phyloP scores from a whole-genome alignment of 2,113 vertebrate genomes.

The Thermophis baileyi region DNA sequence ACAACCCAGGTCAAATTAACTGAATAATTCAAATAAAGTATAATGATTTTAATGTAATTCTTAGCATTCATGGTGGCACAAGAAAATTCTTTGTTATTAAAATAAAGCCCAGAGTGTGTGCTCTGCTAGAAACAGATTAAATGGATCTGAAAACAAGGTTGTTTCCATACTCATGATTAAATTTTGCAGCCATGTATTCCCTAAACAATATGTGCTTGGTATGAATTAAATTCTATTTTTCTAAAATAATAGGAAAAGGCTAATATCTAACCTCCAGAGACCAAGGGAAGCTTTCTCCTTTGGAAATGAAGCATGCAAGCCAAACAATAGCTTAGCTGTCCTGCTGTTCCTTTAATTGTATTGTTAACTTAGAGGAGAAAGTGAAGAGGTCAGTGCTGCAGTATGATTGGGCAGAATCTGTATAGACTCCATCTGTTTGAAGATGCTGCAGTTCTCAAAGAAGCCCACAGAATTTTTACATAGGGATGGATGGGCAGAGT shows the following conservation, averaged over 20 bases:
- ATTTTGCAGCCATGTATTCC: conserved; percentile 13
- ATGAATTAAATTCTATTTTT: conserved; percentile 25
- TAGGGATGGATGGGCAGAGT: background rate
- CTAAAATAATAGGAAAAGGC: conserved; percentile 37
- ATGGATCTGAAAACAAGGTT: conserved; percentile 6
- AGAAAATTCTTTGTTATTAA: conserved; percentile 7
- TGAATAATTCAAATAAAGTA: background rate
- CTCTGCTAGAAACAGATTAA: conserved; percentile 27
- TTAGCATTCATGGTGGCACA: background rate
- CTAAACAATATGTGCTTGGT: conserved; percentile 25
- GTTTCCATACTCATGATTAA: background rate
- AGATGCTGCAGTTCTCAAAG: background rate
- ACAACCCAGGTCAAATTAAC: conserved; percentile 7
- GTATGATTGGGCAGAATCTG: background rate
- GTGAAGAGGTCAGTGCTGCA: background rate
- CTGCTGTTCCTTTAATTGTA: conserved; percentile 33
- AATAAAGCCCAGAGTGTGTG: background rate
- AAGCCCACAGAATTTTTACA: background rate
- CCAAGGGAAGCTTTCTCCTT: conserved; percentile 23
- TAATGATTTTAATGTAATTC: conserved; percentile 17
- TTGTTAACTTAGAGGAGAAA: conserved; percentile 16
- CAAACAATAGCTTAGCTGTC: conserved; percentile 34
- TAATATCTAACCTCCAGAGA: background rate
- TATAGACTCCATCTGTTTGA: background rate
- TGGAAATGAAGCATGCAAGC: conserved; percentile 47